Conservation (phyloP, 2,888 invertebrate genomes). For the Acanthopleura granulata region DNA sequence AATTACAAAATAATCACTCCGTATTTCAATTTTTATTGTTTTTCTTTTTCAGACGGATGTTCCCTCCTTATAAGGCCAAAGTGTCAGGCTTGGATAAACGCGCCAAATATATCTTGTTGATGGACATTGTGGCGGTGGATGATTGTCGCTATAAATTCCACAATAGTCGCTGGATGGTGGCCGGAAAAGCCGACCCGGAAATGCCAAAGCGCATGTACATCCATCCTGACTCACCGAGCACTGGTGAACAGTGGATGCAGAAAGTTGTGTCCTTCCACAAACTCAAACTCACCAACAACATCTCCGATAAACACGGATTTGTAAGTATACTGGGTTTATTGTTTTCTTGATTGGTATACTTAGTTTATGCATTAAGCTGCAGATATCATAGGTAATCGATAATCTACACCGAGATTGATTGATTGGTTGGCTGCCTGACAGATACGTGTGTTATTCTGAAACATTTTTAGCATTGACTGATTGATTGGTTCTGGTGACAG, state of each 20-base stretch:
- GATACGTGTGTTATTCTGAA: too few species aligned
- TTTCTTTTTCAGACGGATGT: conserved; percentile 91
- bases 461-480: too few species aligned
- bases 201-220: conserved; percentile 99
- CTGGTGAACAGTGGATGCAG: conserved; percentile 99
- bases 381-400: too few species aligned
- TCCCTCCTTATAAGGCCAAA: conserved; percentile 99
- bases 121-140: conserved; percentile 99
- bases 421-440: too few species aligned
- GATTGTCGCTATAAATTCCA: conserved; percentile 83
- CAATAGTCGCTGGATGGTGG: conserved; percentile 79
- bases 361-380: too few species aligned
- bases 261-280: conserved; percentile 99
- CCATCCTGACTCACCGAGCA: conserved; percentile 95
- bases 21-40: background rate
- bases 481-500: too few species aligned
- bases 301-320: conserved; percentile 99
- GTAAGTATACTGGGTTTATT: conserved; percentile 83
- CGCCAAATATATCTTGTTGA: conserved; percentile 97
- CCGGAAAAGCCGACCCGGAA: conserved; percentile 98
- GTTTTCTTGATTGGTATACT: too few species aligned
- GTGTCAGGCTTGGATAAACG: conserved; percentile 98
- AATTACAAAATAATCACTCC: too few species aligned
- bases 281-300: conserved; percentile 98
- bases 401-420: too few species aligned